Conservation (phyloP, 2,888 invertebrate genomes). For the Reticulitermes lucifugus region DNA sequence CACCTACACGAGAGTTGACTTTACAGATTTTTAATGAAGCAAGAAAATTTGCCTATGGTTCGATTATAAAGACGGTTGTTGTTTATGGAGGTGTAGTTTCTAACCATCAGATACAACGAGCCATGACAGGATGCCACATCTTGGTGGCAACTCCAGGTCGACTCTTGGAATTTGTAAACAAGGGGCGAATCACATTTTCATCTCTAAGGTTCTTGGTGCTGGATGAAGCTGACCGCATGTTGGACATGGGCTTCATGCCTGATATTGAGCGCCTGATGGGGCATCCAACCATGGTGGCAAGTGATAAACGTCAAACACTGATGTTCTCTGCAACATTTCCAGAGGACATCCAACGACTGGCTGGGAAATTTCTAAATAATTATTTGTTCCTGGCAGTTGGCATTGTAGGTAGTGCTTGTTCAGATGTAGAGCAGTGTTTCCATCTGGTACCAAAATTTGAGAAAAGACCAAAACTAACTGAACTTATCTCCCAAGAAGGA, state of each 20-base stretch:
- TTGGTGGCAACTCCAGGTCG: conserved; percentile 81
- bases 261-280: conserved; percentile 71
- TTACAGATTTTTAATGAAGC: conserved; percentile 90
- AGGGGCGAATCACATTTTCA: conserved; percentile 68
- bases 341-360: conserved; percentile 79
- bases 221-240: conserved; percentile 87
- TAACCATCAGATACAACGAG: conserved; percentile 72
- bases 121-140: conserved; percentile 74
- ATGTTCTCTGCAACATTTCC: conserved; percentile 87
- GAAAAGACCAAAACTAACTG: conserved; percentile 80
- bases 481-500: conserved; percentile 71
- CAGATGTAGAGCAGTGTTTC: conserved; percentile 88
- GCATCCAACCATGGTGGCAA: conserved; percentile 71
- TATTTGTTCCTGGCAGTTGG: conserved; percentile 94
- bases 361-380: conserved; percentile 78
- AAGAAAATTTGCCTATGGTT: conserved; percentile 81
- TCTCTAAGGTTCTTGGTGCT: conserved; percentile 76
- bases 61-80: conserved; percentile 78
- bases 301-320: conserved; percentile 70
- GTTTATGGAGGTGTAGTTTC: conserved; percentile 90
- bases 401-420: conserved; percentile 91
- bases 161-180: conserved; percentile 73
- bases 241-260: conserved; percentile 78
- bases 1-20: conserved; percentile 93
- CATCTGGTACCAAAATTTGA: conserved; percentile 76